These are phyloP conservation scores for Capricornis sumatraensis DNA, from an alignment of 2,113 vertebrate genomes.

Conservation along the genomic window DNA sequence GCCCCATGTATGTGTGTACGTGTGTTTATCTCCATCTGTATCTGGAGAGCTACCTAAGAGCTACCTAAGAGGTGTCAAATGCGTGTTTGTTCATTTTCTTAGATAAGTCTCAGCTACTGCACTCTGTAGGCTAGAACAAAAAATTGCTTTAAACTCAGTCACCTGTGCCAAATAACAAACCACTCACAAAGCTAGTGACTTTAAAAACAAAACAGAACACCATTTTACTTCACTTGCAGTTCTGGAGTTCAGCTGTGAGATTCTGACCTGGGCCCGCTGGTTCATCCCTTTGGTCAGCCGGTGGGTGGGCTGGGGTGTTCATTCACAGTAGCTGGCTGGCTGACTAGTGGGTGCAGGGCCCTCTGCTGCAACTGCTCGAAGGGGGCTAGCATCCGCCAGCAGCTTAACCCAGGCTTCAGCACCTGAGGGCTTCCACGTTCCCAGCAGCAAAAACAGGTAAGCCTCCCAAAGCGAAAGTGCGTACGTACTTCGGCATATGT, in stretches of 20 bases:
- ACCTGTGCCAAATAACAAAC: neutral
- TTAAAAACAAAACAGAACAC: neutral
- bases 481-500: fast-evolving
- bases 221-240: neutral
- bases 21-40: neutral
- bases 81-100: neutral
- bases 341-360: neutral
- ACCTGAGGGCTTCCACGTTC: fast-evolving
- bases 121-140: neutral
- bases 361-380: neutral
- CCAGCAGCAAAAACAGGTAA: too few relatives aligned
- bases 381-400: neutral
- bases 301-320: neutral
- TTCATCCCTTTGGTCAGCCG: neutral
- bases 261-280: neutral
- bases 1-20: neutral
- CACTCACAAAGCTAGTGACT: neutral
- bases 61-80: neutral
- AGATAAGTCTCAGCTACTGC: neutral
- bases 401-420: neutral
- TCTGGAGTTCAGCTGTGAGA: neutral
- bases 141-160: neutral
- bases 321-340: neutral
- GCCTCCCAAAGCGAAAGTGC: neutral
- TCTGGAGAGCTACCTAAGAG: neutral